These are phyloP conservation scores for Neopelma chrysocephalum DNA, from an alignment of 2,797 vertebrate genomes.

Conservation along the genomic window DNA sequence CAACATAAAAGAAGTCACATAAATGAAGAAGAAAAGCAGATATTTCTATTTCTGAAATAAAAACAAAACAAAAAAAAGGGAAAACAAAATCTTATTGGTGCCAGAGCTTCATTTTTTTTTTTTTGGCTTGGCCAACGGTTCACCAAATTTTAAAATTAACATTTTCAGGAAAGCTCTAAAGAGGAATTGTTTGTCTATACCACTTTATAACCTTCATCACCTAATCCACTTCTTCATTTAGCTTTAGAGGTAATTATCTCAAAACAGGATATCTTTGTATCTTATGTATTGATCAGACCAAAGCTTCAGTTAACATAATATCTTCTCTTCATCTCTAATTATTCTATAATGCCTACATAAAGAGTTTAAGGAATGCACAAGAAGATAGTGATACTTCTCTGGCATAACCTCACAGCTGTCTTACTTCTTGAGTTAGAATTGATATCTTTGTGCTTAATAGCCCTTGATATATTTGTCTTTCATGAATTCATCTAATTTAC, in stretches of 20 bases:
- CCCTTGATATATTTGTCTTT: constrained; percentile 38
- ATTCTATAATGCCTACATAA: not conserved
- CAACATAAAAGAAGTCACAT: not conserved
- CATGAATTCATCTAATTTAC: constrained; percentile 10
- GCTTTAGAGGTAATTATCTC: not conserved
- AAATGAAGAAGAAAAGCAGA: not conserved
- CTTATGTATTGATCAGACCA: not conserved
- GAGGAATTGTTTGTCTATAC: not conserved
- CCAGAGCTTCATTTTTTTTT: not conserved
- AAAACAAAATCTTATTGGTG: not conserved
- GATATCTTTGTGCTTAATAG: constrained; percentile 15
- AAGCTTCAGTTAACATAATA: not conserved
- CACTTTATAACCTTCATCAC: not conserved
- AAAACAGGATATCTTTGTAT: not conserved
- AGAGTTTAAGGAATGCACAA: not conserved
- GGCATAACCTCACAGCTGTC: not conserved
- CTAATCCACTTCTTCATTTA: not conserved
- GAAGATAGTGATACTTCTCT: not conserved
- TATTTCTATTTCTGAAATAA: not conserved
- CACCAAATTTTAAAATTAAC: not conserved
- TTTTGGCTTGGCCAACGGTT: not conserved
- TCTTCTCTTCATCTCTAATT: not conserved
- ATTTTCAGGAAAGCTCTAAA: not conserved
- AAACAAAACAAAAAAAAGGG: not conserved
- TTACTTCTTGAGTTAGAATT: constrained; percentile 2